These are phyloP conservation scores for Neoaliturus tenellus DNA, from an alignment of 2,888 invertebrate species.

Conservation along the genomic window DNA sequence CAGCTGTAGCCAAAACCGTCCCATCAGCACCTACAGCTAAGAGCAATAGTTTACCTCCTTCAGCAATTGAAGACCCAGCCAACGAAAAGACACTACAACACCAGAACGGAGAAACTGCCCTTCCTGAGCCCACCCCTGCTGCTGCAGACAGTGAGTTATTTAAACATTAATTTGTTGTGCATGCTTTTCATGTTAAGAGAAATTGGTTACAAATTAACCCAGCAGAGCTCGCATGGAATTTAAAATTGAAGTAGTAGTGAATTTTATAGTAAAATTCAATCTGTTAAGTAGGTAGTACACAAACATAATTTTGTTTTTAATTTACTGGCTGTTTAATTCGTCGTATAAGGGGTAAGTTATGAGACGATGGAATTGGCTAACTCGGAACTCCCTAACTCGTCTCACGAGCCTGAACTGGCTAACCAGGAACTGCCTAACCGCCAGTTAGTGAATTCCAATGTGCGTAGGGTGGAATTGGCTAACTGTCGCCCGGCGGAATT, in stretches of 20 bases:
- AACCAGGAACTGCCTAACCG: too few species aligned
- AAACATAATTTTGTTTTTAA: too few species aligned
- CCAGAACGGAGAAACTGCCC: background rate
- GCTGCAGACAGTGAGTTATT: conserved; percentile 1
- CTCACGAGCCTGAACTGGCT: too few species aligned
- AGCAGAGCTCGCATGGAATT: background rate
- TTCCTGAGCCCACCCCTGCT: background rate
- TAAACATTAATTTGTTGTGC: background rate
- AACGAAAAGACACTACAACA: background rate
- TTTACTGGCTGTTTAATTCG: too few species aligned
- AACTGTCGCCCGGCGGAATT: too few species aligned
- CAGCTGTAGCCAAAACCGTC: background rate
- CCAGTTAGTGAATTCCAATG: too few species aligned
- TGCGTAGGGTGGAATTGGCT: too few species aligned
- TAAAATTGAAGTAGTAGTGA: background rate
- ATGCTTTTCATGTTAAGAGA: background rate
- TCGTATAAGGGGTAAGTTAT: too few species aligned
- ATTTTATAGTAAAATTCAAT: too few species aligned
- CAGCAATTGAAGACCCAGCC: background rate
- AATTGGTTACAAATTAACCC: background rate
- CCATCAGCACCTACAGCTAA: background rate
- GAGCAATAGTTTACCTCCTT: background rate
- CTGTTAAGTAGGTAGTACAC: too few species aligned
- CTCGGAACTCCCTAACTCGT: too few species aligned
- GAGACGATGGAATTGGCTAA: too few species aligned